phyloP scores from a whole-genome alignment of 2,797 vertebrate species.

The Epinephelus awoara region DNA sequence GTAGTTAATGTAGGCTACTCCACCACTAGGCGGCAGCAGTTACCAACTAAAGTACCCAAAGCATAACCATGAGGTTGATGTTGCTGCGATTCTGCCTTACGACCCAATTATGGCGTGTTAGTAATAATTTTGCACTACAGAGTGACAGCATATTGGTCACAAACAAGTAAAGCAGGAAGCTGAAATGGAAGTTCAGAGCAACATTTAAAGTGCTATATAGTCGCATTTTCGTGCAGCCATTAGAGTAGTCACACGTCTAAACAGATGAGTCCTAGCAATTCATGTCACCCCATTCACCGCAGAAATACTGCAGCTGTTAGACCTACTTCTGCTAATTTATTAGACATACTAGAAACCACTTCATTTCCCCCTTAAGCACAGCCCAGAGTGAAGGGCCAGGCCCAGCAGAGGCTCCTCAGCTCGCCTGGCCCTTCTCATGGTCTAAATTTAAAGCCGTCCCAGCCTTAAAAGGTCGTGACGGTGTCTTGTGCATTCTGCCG shows the following conservation, averaged over 20 bases:
- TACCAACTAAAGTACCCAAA: neutral
- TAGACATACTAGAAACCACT: neutral
- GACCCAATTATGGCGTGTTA: too few species aligned
- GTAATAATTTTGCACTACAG: neutral
- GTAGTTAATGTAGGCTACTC: neutral
- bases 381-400: constrained; percentile 18
- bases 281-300: neutral
- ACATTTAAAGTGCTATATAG: neutral
- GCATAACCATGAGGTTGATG: neutral
- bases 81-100: neutral
- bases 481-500: constrained; percentile 92
- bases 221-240: neutral
- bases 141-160: neutral
- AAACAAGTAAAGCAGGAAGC: neutral
- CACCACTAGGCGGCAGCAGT: constrained; percentile 59
- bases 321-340: neutral
- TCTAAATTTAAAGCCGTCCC: constrained; percentile 95
- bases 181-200: neutral
- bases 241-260: neutral
- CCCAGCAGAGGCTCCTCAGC: constrained; percentile 42
- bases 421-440: constrained; percentile 65
- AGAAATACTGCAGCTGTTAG: neutral
- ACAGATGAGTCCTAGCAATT: neutral
- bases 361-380: constrained; percentile 9
- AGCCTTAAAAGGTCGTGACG: constrained; percentile 97